Percentiles rank a stretch among this genome's conserved stretches.
Evolutionary conservation across 2,113 vertebrate species (phyloP).

Genomic region (Hiodon alosoides): DNA sequence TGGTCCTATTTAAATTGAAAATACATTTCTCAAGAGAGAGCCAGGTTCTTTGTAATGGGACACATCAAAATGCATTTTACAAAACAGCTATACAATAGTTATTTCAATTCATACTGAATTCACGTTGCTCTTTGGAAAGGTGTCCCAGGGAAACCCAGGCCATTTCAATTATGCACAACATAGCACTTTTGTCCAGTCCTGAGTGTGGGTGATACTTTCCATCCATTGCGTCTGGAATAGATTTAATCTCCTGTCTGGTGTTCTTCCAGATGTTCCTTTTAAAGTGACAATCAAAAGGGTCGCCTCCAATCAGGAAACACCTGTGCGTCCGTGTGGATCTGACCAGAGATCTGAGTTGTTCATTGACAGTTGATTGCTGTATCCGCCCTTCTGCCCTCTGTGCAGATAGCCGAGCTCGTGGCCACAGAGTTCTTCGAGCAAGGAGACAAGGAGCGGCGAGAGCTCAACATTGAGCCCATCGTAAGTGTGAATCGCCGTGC

Average conservation of each 20-base stretch:
- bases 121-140: too few species aligned
- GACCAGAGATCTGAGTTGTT: background rate
- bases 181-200: background rate
- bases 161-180: background rate
- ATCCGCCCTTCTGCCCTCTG: conserved; percentile 17
- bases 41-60: background rate
- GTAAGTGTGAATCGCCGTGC: conserved; percentile 58
- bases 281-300: too few species aligned
- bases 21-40: background rate
- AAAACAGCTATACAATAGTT: background rate
- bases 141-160: too few species aligned
- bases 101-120: too few species aligned
- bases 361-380: background rate
- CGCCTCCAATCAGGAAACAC: too few species aligned
- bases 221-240: too few species aligned
- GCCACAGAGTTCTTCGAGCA: conserved; percentile 96
- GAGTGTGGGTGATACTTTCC: too few species aligned
- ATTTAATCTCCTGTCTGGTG: too few species aligned
- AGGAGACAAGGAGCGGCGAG: conserved; percentile 89
- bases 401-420: conserved; percentile 91
- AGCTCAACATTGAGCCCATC: conserved; percentile 91
- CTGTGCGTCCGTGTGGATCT: too few species aligned
- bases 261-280: too few species aligned
- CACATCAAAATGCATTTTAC: background rate
- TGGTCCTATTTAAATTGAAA: background rate